These are phyloP conservation scores for Drosophila truncata DNA, from an alignment of 1,140 invertebrate species.

Conservation along the genomic window DNA sequence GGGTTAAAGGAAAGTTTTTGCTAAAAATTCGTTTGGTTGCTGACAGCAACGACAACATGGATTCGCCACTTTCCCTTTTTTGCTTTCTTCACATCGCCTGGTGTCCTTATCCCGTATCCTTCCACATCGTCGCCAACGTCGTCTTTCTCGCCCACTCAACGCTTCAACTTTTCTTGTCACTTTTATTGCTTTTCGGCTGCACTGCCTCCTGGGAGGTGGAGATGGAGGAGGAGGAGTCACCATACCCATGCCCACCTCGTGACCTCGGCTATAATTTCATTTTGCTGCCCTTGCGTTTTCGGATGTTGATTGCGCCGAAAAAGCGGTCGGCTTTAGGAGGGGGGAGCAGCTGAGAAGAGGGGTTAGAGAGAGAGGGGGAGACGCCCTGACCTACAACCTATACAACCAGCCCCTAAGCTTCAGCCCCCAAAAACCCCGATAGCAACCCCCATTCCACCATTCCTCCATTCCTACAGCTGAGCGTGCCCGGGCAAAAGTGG, in stretches of 20 bases:
- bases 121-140: conserved; percentile 4
- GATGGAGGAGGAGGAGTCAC: too few relatives aligned
- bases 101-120: conserved; percentile 21
- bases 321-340: conserved; percentile 45
- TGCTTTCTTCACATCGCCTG: conserved; percentile 6
- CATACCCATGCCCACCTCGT: conserved; percentile 22
- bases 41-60: conserved; percentile 58
- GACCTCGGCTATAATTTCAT: conserved; percentile 77
- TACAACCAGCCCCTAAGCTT: not conserved
- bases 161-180: conserved; percentile 50
- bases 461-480: not conserved
- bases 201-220: conserved; percentile 40
- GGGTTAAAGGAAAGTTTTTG: conserved; percentile 54
- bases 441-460: not conserved
- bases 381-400: conserved; percentile 37
- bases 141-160: conserved; percentile 44
- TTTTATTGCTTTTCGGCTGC: conserved; percentile 57
- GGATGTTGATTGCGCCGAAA: conserved; percentile 73
- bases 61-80: conserved; percentile 22
- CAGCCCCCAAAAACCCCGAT: not conserved
- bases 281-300: conserved; percentile 72
- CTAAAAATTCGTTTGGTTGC: conserved; percentile 59
- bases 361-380: conserved; percentile 1
- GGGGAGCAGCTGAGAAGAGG: not conserved
- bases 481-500: conserved; percentile 56